Conservation (phyloP, 1,140 invertebrate genomes). For the Drosophila teissieri region DNA sequence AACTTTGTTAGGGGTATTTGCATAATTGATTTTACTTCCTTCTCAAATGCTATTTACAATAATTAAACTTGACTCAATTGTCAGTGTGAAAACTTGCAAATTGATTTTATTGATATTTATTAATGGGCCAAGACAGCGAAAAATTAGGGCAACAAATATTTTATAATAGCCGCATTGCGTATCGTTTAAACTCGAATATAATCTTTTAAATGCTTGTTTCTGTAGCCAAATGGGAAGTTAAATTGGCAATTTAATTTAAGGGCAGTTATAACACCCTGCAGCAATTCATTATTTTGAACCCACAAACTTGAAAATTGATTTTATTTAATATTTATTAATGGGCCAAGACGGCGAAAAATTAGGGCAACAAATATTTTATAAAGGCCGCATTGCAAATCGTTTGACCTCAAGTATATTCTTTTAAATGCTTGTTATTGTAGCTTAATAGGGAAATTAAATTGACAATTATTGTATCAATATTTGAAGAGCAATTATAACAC, state of each 20-base stretch:
- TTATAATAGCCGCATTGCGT: neutral
- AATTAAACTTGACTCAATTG: conserved; percentile 46
- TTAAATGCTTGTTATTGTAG: neutral
- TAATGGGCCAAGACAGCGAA: conserved; percentile 13
- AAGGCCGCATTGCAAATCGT: too few relatives aligned
- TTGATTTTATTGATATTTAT: conserved; percentile 63
- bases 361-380: neutral
- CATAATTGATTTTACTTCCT: conserved; percentile 54
- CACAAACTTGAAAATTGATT: conserved; percentile 50
- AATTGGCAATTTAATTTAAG: too few relatives aligned
- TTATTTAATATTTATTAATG: conserved; percentile 56
- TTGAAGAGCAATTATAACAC: neutral
- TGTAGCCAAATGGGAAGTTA: too few relatives aligned
- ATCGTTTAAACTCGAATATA: neutral
- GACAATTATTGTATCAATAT: neutral
- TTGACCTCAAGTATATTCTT: neutral
- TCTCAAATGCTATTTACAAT: conserved; percentile 45
- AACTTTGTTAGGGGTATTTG: conserved; percentile 43
- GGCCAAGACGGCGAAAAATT: conserved; percentile 13
- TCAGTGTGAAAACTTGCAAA: conserved; percentile 38
- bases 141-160: neutral
- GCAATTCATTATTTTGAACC: too few relatives aligned
- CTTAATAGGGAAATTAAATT: too few relatives aligned
- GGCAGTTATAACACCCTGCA: too few relatives aligned
- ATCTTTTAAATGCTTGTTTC: neutral